Conservation (phyloP, 2,113 vertebrate species). For the Chauna torquata region DNA sequence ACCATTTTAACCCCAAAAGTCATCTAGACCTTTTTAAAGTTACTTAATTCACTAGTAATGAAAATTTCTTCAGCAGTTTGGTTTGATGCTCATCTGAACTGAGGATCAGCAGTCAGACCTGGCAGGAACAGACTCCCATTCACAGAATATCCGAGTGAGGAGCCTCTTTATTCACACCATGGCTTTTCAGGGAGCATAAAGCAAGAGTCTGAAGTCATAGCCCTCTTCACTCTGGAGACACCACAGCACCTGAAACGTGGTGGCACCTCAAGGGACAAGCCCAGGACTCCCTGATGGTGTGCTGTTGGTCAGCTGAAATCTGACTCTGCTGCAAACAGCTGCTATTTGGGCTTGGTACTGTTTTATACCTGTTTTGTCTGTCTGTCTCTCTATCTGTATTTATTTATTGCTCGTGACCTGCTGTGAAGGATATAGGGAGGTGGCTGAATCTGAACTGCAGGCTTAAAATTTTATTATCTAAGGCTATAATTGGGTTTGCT, state of each 20-base stretch:
- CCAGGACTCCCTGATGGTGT: rapidly evolving
- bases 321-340: not conserved
- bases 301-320: not conserved
- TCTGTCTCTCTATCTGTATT: not conserved
- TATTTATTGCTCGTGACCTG: not conserved
- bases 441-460: not conserved
- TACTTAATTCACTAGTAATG: not conserved
- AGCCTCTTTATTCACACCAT: not conserved
- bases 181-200: not conserved
- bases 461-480: not conserved
- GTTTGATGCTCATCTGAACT: not conserved
- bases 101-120: not conserved
- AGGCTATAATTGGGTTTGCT: constrained; percentile 24
- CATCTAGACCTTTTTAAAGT: not conserved
- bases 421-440: not conserved
- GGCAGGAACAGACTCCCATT: not conserved
- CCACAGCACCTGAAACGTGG: not conserved
- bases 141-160: not conserved
- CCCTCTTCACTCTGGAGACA: not conserved
- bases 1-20: not conserved
- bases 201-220: not conserved
- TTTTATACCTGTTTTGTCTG: not conserved
- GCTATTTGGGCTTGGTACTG: not conserved
- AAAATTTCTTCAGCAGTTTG: not conserved
- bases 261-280: not conserved